Evolutionary conservation across 2,113 vertebrate species (phyloP).

Genomic region (Rhinolophus ferrumequinum): DNA sequence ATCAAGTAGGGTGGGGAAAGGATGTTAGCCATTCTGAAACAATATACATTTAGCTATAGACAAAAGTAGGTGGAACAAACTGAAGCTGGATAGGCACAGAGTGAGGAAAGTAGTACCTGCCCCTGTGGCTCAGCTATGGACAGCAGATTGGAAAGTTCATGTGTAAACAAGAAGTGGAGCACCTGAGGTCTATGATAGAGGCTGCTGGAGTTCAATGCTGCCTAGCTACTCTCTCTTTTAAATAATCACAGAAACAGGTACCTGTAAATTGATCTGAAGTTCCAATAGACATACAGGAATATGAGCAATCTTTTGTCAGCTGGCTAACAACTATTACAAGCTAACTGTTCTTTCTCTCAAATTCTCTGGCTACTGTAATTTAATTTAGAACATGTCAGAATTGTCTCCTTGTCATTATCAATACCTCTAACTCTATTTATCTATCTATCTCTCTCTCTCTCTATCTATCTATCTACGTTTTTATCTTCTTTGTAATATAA

Average conservation of each 20-base stretch:
- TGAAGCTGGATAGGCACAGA: background rate
- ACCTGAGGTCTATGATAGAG: background rate
- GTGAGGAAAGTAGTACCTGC: background rate
- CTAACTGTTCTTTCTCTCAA: background rate
- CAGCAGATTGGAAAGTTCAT: background rate
- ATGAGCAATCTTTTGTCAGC: background rate
- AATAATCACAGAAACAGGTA: background rate
- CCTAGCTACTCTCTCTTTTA: background rate
- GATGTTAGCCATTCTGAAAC: background rate
- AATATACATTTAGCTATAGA: background rate
- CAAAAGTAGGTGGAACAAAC: background rate
- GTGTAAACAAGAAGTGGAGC: background rate
- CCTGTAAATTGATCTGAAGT: background rate
- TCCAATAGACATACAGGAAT: background rate
- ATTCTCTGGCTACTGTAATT: background rate
- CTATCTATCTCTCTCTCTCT: too few species aligned
- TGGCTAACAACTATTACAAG: background rate
- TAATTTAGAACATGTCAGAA: background rate
- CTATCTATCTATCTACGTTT: background rate
- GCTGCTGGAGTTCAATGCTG: background rate
- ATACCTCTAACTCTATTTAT: background rate
- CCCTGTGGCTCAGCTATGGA: background rate
- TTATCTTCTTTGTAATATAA: background rate
- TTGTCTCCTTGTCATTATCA: too few species aligned
- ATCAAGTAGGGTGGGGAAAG: background rate